Evolutionary conservation across 2,797 vertebrate species (phyloP).

Genomic region (Acomys russatus): DNA sequence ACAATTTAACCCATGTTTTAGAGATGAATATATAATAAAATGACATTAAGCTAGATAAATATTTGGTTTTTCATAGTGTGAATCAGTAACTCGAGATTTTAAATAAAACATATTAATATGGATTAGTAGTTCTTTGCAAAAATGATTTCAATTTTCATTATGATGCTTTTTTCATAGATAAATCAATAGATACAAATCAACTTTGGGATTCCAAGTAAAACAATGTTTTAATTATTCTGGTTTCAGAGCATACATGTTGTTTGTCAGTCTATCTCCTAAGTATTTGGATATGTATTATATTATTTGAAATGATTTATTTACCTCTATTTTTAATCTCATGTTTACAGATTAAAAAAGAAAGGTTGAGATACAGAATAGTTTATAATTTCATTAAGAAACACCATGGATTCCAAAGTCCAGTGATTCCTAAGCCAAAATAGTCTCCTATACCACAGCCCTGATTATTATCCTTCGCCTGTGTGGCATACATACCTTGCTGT

Average conservation of each 20-base stretch:
- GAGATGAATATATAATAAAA: not conserved
- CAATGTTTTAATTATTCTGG: not conserved
- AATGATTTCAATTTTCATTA: not conserved
- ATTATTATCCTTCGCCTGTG: not conserved
- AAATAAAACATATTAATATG: not conserved
- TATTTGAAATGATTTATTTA: not conserved
- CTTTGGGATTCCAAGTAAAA: not conserved
- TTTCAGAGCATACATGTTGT: not conserved
- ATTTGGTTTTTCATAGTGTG: not conserved
- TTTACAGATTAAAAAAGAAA: not conserved
- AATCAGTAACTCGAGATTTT: not conserved
- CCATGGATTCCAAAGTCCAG: not conserved
- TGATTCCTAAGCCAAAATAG: not conserved
- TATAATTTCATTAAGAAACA: not conserved
- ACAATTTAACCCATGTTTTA: not conserved
- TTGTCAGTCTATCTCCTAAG: not conserved
- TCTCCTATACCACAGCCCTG: not conserved
- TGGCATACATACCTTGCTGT: not conserved
- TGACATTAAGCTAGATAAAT: not conserved
- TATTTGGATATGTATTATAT: not conserved
- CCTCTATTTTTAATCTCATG: not conserved
- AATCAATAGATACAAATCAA: not conserved
- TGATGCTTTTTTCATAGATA: not conserved
- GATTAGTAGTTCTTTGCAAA: not conserved
- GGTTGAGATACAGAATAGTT: not conserved